Conservation (phyloP, 2,888 invertebrate species). For the Meganola albula region DNA sequence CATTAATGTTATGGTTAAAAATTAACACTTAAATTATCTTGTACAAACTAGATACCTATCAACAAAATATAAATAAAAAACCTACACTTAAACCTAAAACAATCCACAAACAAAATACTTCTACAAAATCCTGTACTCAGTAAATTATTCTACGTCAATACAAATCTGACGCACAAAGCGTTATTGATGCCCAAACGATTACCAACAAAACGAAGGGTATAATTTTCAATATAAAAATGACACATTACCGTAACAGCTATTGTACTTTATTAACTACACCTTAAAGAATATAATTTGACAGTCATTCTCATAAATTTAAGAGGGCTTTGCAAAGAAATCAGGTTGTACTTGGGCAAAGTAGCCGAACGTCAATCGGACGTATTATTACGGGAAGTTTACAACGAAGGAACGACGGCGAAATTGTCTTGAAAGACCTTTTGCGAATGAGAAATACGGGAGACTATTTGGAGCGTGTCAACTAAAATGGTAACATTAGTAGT, state of each 20-base stretch:
- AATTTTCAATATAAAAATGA: constrained; percentile 36
- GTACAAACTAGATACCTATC: no score
- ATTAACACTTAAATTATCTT: no score
- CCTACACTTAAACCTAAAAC: no score
- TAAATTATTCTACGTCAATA: constrained; percentile 23
- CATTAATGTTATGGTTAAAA: no score
- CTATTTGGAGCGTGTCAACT: constrained; percentile 5
- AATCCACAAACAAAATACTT: not conserved
- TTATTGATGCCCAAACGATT: constrained; percentile 25
- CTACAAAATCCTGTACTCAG: constrained; percentile 4
- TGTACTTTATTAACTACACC: constrained; percentile 46
- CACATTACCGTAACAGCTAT: constrained; percentile 39
- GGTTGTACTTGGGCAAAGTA: constrained; percentile 29
- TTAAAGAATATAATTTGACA: constrained; percentile 62
- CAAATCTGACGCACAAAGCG: constrained; percentile 15
- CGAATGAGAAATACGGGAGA: constrained; percentile 13
- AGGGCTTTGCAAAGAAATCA: constrained; percentile 34
- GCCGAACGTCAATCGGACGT: constrained; percentile 36
- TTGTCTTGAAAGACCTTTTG: constrained; percentile 31
- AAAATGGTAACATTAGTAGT: no score
- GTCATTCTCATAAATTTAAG: constrained; percentile 54
- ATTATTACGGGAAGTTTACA: constrained; percentile 45
- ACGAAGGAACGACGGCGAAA: constrained; percentile 24
- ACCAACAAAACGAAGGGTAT: constrained; percentile 14
- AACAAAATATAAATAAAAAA: no score